phyloP scores from a whole-genome alignment of 2,797 vertebrate species.

The Vireo griseus region DNA sequence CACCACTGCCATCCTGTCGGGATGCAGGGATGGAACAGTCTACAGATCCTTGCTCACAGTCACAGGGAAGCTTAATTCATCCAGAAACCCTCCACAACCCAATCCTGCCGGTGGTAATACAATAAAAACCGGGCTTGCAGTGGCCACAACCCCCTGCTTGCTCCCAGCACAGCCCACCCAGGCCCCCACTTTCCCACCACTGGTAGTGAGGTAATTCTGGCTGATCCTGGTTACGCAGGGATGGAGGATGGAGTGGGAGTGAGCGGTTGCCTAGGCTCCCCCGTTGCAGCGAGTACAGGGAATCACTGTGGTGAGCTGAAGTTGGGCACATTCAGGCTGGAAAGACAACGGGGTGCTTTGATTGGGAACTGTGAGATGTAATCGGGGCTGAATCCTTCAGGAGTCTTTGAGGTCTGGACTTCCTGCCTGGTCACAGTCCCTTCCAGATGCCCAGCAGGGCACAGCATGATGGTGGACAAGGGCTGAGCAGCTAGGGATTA shows the following conservation, averaged over 20 bases:
- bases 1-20: accelerated
- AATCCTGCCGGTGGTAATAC: accelerated
- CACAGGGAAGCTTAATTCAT: accelerated
- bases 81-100: not conserved
- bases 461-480: accelerated
- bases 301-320: not conserved
- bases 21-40: not conserved
- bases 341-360: accelerated
- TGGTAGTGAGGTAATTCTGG: not conserved
- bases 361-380: not conserved
- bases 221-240: not conserved
- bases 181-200: not conserved
- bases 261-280: not conserved
- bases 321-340: accelerated
- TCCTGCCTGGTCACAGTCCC: accelerated
- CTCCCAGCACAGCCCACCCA: not conserved
- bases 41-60: not conserved
- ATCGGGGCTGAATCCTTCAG: not conserved
- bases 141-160: not conserved
- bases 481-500: accelerated
- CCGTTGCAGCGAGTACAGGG: accelerated
- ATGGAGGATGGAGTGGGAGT: not conserved
- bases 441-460: not conserved
- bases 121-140: not conserved
- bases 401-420: not conserved